Evolutionary conservation across 2,797 vertebrate species (phyloP), one percentile per base, ranked within the genome.

Genomic region (Craterocephalus amniculus): DNA sequence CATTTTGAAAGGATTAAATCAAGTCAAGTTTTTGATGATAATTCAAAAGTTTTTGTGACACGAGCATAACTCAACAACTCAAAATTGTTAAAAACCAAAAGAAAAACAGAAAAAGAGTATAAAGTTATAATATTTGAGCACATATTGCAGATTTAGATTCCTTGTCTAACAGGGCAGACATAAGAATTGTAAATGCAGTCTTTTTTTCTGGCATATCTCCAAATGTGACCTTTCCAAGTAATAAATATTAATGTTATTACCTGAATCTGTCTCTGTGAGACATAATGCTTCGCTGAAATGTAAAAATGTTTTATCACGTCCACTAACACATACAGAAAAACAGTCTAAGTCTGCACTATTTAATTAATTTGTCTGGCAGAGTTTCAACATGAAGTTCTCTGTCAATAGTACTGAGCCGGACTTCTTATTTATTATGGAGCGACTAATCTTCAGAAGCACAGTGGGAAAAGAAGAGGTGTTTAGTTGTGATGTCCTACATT

Each of bases 401-500:
- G 72, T 89, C 65, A 70, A 60, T 85, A 76, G 66, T 31, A 61
- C 56, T 57, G 45, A 65, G 48, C 65, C 57, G 38, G 51, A 56
- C 43, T 58, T 74, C 67, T 40, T 26, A 4, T 70, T 76, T 81
- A 84, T 83, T 80, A 72, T 78, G 78, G 68, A 82, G 67, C 29
- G 65, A 45, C 67, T 86, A 78, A 88, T 84, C 76, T 54, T 75
- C 61, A 13, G 55, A 58, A 70, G 72, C 70, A 63, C 76, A 58
- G 31, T 63, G 49, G 69, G 71, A 84, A 84, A 80, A 26, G 26
- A 58, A 70, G 64, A 48, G 78, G 72, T 83, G 70, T 82, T 86
- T 51, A 83, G 79, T 72, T 83, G 72, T 20, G 45, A 57, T 45
- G 27, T 60, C 65, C 16, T 43, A 4, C 18, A 43, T 43, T n/a